Evolutionary conservation across 2,888 invertebrate genomes (phyloP), one percentile per base, ranked within the genome.

Genomic region (Eupithecia pulchellata): DNA sequence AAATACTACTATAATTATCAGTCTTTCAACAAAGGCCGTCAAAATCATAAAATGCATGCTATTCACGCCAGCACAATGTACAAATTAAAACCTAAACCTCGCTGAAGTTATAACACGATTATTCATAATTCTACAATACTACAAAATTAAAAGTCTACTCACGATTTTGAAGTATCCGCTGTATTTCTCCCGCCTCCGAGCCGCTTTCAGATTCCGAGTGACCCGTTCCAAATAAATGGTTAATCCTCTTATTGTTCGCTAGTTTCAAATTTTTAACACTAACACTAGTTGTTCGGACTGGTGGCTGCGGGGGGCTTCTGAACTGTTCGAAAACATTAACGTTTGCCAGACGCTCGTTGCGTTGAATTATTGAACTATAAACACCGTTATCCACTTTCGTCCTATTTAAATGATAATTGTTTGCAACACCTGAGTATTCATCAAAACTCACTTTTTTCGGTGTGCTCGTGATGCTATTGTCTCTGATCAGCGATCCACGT

Each of bases 101-200:
- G 39, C 5, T 39, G n/a, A 39, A 17, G 1, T n/a, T 42, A 6
- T 42, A n/a, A 17, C 17, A 20, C 8, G 55, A 27, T 27, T 25
- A 25, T 13, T 25, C 1, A 25, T 4, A 57, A 42, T 42, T 42
- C 17, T 6, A n/a, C n/a, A n/a, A n/a, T n/a, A n/a, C n/a, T n/a
- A n/a, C n/a, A n/a, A 29, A 60, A 30, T 4, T 3, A 29, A 66
- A 47, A 63, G 42, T 62, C 61, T 66, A 66, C 42, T 70, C 32
- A 61, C 61, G 61, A 77, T 82, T 88, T 76, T 90, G 92, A 82
- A 95, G 88, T 80, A 96, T 96, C 78, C 95, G 93, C 81, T 96
- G 96, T 71, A 96, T 95, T 89, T 97, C 97, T 5, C 96, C 96
- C 52, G 96, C 96, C 84, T 97, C 97, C 55, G 96, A 96, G 32